Evolutionary conservation across 2,888 invertebrate genomes (phyloP), one percentile per base, ranked within the genome.

Genomic region (Drosophila acutilabella): DNA sequence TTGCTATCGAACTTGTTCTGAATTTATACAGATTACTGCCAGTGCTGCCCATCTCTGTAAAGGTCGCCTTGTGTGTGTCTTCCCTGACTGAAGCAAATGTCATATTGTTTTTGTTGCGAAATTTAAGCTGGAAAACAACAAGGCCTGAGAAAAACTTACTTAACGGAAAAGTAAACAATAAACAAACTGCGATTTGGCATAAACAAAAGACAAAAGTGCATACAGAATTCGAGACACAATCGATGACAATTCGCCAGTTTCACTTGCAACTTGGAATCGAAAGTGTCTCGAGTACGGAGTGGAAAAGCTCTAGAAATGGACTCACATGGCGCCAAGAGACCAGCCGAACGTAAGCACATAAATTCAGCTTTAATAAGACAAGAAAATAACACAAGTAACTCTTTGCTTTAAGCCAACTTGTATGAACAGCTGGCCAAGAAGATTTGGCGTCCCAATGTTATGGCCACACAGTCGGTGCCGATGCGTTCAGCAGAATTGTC

Each of bases 401-500:
- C 2, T 1, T 23, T 1, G 13, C 6, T 10, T 40, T 0, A 8
- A 85, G 88, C 57, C 16, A 70, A 67, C 18, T 40, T 64, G 11
- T 62, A 66, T 6, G 72, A 58, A 51, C 61, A 72, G 58, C 33
- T 74, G 70, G 68, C 83, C 36, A 71, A 69, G 20, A 72, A 75
- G 38, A 82, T 78, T 38, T 82, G 75, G 78, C 71, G 77, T 3
- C 74, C 81, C 42, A 65, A 58, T 10, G 33, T 45, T n/a, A 20
- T 20, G 6, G 80, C 60, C 11, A 26, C 47, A 2, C 50, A 61
- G 23, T 47, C 30, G 1, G 18, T 72, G 7, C 41, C 64, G 16
- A 16, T 3, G 4, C 36, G n/a, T 1, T 6, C 16, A n/a, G 65
- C 71, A 4, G 59, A 58, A 13, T 4, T 54, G 44, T 5, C 54